Conservation (phyloP, 2,888 invertebrate genomes). For the Notodonta dromedarius region DNA sequence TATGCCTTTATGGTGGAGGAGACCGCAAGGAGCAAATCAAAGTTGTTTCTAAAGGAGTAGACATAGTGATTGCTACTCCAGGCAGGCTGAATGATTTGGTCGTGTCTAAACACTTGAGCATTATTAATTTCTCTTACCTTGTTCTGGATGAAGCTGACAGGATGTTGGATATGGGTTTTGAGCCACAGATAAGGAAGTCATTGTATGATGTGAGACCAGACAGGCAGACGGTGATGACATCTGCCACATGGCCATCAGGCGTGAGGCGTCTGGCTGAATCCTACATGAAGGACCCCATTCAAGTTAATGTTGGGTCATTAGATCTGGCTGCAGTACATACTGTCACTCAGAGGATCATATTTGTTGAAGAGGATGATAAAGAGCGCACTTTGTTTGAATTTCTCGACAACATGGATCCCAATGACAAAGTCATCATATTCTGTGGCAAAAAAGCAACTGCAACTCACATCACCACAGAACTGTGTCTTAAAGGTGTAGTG, state of each 20-base stretch:
- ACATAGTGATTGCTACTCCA: conserved; percentile 98
- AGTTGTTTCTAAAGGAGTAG: conserved; percentile 90
- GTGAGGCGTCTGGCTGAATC: conserved; percentile 93
- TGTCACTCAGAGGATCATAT: conserved; percentile 91
- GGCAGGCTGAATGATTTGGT: conserved; percentile 97
- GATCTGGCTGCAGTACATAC: conserved; percentile 96
- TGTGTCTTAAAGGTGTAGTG: conserved; percentile 87
- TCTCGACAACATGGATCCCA: conserved; percentile 86
- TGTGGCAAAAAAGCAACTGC: conserved; percentile 94
- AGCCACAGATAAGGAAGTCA: conserved; percentile 93
- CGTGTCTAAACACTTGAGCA: conserved; percentile 87
- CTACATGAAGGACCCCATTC: conserved; percentile 95
- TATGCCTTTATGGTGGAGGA: conserved; percentile 97
- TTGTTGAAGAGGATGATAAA: conserved; percentile 89
- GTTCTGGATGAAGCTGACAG: conserved; percentile 97
- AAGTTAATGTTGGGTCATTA: conserved; percentile 94
- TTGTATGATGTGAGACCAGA: conserved; percentile 93
- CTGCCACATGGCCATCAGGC: conserved; percentile 97
- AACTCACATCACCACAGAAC: conserved; percentile 92
- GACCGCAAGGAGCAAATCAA: conserved; percentile 91
- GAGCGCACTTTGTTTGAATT: conserved; percentile 88
- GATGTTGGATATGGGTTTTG: conserved; percentile 95
- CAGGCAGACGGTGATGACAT: conserved; percentile 98
- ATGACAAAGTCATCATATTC: conserved; percentile 95
- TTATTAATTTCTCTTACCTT: conserved; percentile 92